A percentile compares a stretch with the other conserved stretches of the same genome.
phyloP scores from a whole-genome alignment of 2,113 vertebrate genomes.

The Dromaius novaehollandiae region DNA sequence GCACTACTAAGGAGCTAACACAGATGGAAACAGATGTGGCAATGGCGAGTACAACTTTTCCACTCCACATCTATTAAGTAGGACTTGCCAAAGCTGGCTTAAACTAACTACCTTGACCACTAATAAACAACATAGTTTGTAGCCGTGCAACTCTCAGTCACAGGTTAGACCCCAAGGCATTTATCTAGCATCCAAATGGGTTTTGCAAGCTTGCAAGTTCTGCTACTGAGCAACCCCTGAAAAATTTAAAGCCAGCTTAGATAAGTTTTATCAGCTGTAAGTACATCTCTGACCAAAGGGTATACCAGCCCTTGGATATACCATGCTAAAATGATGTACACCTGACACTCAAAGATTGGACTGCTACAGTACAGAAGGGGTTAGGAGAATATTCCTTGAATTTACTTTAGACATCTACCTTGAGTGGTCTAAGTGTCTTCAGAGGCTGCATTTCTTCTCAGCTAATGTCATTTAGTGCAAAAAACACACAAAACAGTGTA shows the following conservation, averaged over 20 bases:
- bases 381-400: background rate
- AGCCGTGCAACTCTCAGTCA: background rate
- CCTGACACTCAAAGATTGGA: background rate
- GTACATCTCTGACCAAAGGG: background rate
- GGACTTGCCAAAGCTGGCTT: background rate
- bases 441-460: background rate
- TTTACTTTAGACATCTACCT: background rate
- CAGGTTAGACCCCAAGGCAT: background rate
- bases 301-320: fast-evolving
- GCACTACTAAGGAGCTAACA: background rate
- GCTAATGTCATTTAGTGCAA: background rate
- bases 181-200: background rate
- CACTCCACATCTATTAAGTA: background rate
- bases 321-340: background rate
- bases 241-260: background rate
- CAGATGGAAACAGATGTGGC: background rate
- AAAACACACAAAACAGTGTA: background rate
- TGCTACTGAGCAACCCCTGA: background rate
- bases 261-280: background rate
- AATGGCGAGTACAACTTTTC: background rate
- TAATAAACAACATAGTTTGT: background rate
- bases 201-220: background rate
- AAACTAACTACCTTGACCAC: background rate
- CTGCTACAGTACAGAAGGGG: too few species aligned
- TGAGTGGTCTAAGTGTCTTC: background rate